These are phyloP conservation scores for Polymixis lichenea DNA, from an alignment of 2,888 invertebrate species.

Conservation along the genomic window DNA sequence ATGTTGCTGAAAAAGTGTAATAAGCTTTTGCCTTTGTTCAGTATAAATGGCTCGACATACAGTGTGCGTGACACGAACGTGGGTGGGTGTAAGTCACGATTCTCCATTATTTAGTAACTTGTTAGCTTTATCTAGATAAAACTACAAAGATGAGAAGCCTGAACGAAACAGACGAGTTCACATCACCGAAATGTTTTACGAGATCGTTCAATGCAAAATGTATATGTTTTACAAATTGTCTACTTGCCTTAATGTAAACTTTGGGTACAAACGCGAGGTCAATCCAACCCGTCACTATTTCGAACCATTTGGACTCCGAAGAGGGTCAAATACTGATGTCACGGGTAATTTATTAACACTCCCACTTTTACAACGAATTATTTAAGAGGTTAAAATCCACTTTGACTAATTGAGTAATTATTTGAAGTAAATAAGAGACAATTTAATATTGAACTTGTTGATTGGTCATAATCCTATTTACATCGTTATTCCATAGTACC, in stretches of 20 bases:
- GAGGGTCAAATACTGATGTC: constrained; percentile 80
- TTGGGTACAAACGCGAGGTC: constrained; percentile 64
- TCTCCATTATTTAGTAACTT: constrained; percentile 38
- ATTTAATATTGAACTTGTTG: constrained; percentile 25
- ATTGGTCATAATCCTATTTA: not conserved
- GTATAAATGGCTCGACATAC: constrained; percentile 23
- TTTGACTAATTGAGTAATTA: constrained; percentile 71
- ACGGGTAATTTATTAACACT: constrained; percentile 79
- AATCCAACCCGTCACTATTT: constrained; percentile 74
- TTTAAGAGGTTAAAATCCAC: constrained; percentile 67
- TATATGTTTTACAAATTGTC: constrained; percentile 43
- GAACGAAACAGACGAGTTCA: constrained; percentile 26
- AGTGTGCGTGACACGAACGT: constrained; percentile 41
- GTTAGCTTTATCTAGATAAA: constrained; percentile 35
- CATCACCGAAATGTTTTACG: constrained; percentile 30
- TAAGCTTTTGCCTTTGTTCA: constrained; percentile 26
- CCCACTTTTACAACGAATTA: constrained; percentile 69
- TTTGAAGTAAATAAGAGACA: constrained; percentile 36
- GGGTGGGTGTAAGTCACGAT: constrained; percentile 19
- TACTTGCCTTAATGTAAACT: constrained; percentile 55
- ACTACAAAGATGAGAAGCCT: constrained; percentile 29
- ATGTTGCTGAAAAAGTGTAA: constrained; percentile 19
- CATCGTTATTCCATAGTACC: not conserved
- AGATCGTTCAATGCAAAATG: constrained; percentile 43
- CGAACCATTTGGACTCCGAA: constrained; percentile 69